Base-by-base conservation (phyloP, 2,888 invertebrate species). In the Agrilus mali region DNA sequence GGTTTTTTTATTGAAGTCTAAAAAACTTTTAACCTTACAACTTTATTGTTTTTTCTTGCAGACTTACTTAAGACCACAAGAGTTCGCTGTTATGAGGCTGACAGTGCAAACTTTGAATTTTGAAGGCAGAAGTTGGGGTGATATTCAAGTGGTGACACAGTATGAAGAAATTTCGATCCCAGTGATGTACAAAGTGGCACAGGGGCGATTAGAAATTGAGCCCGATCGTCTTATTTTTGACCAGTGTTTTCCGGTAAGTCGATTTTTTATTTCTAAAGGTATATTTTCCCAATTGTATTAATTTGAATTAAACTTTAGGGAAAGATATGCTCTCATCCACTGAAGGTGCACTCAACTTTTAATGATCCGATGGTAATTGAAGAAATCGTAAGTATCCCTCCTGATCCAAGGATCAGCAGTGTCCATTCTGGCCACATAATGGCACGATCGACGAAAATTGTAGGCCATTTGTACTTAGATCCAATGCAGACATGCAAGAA, bases 331-430 rank as follows among this genome's bases (percentile, higher is more conserved):
- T 74, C 76, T 40, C 79, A 83, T 55, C 80, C 83, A 53, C 70
- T 95, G 47, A 77, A 80, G 60, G 76, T 93, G 49, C 80, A 86
- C 58, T 92, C 86, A 55, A 80, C 82, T 5, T 92, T 90, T 70
- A 70, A 78, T 51, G 78, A 82, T 56, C 74, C 79, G 40, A 87
- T 95, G 85, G 78, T 79, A 50, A 80, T 93, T 37, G 74, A 77
- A 43, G 66, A 73, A 49, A 74, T 87, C 35, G 64, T 77, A 50
- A 76, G 78, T 50, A 67, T 78, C 46, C 75, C 77, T 7, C 69
- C 73, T 20, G 80, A 82, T 63, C 62, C 70, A n/a, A 70, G 80
- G 33, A 71, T 85, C 31, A 70, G 69, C 48, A 74, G 73, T 55
- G 56, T 67, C 52, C 68, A 66, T 60, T 69, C 58, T 14, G 53